Conservation (phyloP, 2,797 vertebrate species). For the Serranus cabrilla region DNA sequence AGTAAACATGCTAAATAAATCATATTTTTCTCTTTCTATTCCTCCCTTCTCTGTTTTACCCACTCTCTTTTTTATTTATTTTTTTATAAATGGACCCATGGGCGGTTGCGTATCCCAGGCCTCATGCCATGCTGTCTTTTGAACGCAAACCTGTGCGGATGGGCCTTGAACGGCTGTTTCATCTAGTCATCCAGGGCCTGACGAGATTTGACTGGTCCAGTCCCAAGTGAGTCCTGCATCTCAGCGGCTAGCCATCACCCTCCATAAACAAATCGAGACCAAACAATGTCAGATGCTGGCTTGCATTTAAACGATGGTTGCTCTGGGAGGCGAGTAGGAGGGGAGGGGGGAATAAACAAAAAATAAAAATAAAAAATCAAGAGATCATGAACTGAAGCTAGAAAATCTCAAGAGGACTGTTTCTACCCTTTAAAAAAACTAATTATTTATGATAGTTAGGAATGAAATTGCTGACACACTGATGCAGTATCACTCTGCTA, state of each 20-base stretch:
- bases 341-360: constrained; percentile 30
- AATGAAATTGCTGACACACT: constrained; percentile 36
- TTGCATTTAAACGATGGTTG: constrained; percentile 64
- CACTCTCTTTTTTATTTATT: constrained; percentile 52
- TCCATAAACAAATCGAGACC: constrained; percentile 76
- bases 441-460: constrained; percentile 30
- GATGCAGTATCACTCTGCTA: constrained; percentile 20
- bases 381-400: constrained; percentile 42
- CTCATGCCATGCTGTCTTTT: constrained; percentile 79
- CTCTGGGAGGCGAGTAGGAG: constrained; percentile 48
- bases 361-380: constrained; percentile 25
- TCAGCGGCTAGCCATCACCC: constrained; percentile 79
- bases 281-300: constrained; percentile 76
- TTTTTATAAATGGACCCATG: constrained; percentile 75
- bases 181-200: constrained; percentile 81
- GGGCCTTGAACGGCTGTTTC: constrained; percentile 84
- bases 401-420: constrained; percentile 32
- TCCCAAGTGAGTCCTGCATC: constrained; percentile 81
- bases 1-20: constrained; percentile 89
- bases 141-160: constrained; percentile 82
- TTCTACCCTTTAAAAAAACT: constrained; percentile 31
- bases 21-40: constrained; percentile 75
- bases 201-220: constrained; percentile 83
- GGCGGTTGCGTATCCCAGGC: constrained; percentile 76
- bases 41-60: constrained; percentile 45